Conservation (phyloP, 2,888 invertebrate genomes). For the Megastigmus dorsalis region DNA sequence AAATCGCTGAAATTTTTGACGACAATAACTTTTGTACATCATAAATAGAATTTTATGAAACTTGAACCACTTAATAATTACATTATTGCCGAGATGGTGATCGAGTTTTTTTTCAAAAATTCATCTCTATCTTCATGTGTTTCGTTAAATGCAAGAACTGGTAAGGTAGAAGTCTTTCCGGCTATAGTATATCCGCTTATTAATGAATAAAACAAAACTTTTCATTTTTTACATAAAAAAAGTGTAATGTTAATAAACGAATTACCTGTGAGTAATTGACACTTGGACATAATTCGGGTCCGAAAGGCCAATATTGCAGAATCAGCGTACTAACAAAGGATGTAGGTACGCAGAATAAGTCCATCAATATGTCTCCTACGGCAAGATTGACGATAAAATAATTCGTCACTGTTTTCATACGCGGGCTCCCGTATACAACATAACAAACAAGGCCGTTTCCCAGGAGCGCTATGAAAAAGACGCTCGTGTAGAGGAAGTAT, state of each 20-base stretch:
- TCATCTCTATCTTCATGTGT: too few relatives aligned
- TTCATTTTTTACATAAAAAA: too few relatives aligned
- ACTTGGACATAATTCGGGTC: slow-evolving; percentile 85
- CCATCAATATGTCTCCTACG: slow-evolving; percentile 92
- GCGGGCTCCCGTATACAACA: slow-evolving; percentile 87
- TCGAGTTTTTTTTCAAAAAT: too few relatives aligned
- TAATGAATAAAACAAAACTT: too few relatives aligned
- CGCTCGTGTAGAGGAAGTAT: slow-evolving; percentile 82
- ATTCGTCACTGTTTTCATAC: slow-evolving; percentile 95
- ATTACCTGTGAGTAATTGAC: slow-evolving; percentile 85
- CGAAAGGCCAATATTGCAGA: slow-evolving; percentile 92
- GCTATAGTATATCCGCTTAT: too few relatives aligned
- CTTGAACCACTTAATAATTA: too few relatives aligned
- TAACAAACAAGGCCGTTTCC: slow-evolving; percentile 90
- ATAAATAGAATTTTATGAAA: too few relatives aligned
- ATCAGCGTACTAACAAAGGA: slow-evolving; percentile 88
- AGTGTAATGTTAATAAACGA: neutral
- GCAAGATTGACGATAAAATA: slow-evolving; percentile 93
- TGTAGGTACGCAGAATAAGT: slow-evolving; percentile 92
- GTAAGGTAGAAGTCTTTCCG: too few relatives aligned
- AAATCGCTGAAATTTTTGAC: too few relatives aligned
- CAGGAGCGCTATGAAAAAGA: slow-evolving; percentile 82
- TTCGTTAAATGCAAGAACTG: too few relatives aligned
- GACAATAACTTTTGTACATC: too few relatives aligned
- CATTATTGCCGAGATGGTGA: too few relatives aligned